Conservation (phyloP, 2,113 vertebrate genomes). For the Bufo gargarizans region DNA sequence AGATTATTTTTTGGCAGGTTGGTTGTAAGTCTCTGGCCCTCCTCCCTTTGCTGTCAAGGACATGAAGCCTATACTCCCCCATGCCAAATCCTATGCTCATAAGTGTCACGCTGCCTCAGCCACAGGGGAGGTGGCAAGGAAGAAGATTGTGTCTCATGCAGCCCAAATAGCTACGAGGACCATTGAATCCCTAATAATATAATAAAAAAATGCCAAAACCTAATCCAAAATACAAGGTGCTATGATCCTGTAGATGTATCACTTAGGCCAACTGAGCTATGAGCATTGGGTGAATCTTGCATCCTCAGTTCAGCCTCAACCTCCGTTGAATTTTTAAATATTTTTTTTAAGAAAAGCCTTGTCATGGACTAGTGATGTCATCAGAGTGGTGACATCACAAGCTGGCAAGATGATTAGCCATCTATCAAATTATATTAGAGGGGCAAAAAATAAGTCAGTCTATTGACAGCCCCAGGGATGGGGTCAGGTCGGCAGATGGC, state of each 20-base stretch:
- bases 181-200: background rate
- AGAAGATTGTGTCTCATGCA: background rate
- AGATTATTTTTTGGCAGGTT: slow-evolving; percentile 51
- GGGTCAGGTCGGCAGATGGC: too few relatives aligned
- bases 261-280: too few relatives aligned
- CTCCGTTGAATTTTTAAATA: too few relatives aligned
- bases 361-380: background rate
- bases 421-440: background rate
- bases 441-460: background rate
- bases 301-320: too few relatives aligned
- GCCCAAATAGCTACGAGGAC: background rate
- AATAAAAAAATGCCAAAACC: background rate
- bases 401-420: background rate
- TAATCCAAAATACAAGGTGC: background rate
- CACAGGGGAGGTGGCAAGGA: background rate
- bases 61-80: background rate
- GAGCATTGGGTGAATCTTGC: too few relatives aligned
- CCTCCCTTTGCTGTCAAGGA: slow-evolving; percentile 45
- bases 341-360: too few relatives aligned
- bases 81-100: slow-evolving; percentile 18
- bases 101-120: background rate
- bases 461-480: background rate
- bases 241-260: too few relatives aligned
- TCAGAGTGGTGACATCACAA: background rate
- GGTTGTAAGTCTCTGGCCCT: slow-evolving; percentile 8